Evolutionary conservation across 2,888 invertebrate species (phyloP).

Genomic region (Fissipunctia ypsillon): DNA sequence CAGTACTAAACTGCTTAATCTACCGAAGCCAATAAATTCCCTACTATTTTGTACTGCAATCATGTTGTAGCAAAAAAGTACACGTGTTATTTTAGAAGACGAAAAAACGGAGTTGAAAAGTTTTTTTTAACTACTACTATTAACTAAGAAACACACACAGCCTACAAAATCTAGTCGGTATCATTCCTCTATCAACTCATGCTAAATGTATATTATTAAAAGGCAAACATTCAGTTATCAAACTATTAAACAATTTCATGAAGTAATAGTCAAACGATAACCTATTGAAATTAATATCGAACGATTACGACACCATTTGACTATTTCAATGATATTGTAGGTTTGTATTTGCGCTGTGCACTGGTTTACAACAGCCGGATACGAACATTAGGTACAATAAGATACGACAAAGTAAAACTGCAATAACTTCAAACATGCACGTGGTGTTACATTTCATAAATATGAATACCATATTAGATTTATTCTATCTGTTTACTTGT

Average conservation of each 20-base stretch:
- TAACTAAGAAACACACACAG: constrained; percentile 1
- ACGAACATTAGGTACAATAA: constrained; percentile 1
- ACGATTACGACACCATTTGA: constrained; percentile 51
- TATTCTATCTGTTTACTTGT: constrained; percentile 52
- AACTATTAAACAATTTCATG: constrained; percentile 56
- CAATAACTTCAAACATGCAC: constrained; percentile 27
- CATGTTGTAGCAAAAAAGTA: background rate
- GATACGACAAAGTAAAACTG: constrained; percentile 20
- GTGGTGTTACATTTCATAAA: constrained; percentile 42
- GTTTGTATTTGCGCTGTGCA: constrained; percentile 9
- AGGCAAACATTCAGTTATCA: constrained; percentile 51
- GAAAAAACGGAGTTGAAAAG: no score
- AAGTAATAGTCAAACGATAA: constrained; percentile 64
- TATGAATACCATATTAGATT: constrained; percentile 41
- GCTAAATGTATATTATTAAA: constrained; percentile 14
- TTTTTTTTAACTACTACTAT: background rate
- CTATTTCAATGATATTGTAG: constrained; percentile 41
- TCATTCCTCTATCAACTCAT: constrained; percentile 12
- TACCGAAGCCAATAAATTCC: background rate
- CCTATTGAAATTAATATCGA: constrained; percentile 65
- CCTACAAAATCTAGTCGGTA: constrained; percentile 15
- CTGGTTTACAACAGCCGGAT: constrained; percentile 3
- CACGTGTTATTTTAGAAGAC: constrained; percentile 22
- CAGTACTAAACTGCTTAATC: background rate
- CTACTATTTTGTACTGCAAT: background rate